Conservation (phyloP, 2,888 invertebrate species). For the Lasioglossum villosulum region DNA sequence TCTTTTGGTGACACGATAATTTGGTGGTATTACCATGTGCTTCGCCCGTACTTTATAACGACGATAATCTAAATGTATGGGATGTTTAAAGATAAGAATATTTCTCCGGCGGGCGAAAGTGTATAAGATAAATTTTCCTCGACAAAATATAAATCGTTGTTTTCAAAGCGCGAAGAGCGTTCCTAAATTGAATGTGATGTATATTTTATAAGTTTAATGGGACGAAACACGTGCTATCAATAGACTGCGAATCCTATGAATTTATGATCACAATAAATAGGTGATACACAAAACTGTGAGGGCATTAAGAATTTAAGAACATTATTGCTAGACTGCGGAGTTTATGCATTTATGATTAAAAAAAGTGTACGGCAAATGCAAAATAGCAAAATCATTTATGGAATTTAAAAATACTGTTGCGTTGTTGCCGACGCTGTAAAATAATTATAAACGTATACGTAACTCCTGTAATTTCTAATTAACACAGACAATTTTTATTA, state of each 20-base stretch:
- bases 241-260: not conserved
- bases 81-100: not conserved
- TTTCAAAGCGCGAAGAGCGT: not conserved
- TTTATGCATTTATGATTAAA: not conserved
- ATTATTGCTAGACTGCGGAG: not conserved
- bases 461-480: not conserved
- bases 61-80: not conserved
- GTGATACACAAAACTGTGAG: not conserved
- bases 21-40: not conserved
- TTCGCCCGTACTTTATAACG: not conserved
- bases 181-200: not conserved
- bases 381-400: too few species aligned
- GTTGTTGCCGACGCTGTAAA: not conserved
- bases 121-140: not conserved
- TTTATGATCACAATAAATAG: not conserved
- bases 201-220: not conserved
- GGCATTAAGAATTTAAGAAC: not conserved
- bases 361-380: too few species aligned
- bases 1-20: conserved; percentile 1
- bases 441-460: not conserved
- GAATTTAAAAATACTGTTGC: too few species aligned
- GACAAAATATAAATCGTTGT: not conserved
- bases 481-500: too few species aligned
- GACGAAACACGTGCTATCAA: not conserved
- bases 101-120: not conserved